Evolutionary conservation across 30 jellyfish, hydroid and myxozoan genomes (phyloP), one percentile per base, ranked within the genome.

Genomic region (Cassiopea andromeda): DNA sequence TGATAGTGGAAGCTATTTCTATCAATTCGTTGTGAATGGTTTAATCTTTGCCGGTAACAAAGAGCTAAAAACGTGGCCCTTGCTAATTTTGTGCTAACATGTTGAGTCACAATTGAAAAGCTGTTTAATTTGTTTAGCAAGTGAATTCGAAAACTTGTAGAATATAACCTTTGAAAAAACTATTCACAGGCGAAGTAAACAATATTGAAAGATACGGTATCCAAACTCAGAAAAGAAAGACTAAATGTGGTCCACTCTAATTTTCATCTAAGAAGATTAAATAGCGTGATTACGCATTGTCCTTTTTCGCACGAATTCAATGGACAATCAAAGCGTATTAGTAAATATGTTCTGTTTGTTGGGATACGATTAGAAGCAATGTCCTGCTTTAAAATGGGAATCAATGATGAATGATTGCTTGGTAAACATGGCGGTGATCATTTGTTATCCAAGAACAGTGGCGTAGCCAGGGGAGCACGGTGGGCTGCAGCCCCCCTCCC

Each of bases 221-320:
- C 70, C 10, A 54, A 10, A 54, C 64, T 15, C 15, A 8, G 69
- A 58, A 75, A 58, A 68, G 67, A 75, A 46, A 75, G 83, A 46
- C 71, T 16, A 9, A 9, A 17, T 4, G 73, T 9, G 43, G 2
- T 17, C 43, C 5, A 4, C 43, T 64, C 15, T 27, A 5, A 14
- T 64, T 64, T 64, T 2, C 27, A 14, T 64, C 27, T 64, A 9
- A 9, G 73, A 17, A 27, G 73, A 64, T 64, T 64, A 64, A 16
- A 9, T 9, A 2, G 15, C 27, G 48, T 77, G 86, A 13, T 48
- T n/a, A 49, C 8, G 50, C 54, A 77, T 14, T 38, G 75, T 54
- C 72, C 27, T 44, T 77, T 54, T 48, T 77, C 75, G 59, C 86
- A 77, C 86, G 86, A 77, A 15, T 77, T 77, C 86, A 77, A 77